Evolutionary conservation across 2,888 invertebrate species (phyloP).

Genomic region (Ochlodes sylvanus): DNA sequence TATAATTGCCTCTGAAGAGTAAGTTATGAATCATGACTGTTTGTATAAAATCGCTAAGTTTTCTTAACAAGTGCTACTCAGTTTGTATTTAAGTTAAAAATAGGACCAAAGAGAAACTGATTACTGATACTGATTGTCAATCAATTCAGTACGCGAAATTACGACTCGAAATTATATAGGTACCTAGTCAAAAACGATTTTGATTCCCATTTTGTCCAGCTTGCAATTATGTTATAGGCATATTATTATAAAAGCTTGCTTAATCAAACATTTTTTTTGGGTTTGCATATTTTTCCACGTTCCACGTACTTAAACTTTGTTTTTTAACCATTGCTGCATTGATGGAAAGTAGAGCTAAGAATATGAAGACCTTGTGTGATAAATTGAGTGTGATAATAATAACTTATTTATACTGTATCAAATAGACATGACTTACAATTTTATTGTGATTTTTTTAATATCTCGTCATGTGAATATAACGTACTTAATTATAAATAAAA

Average conservation of each 20-base stretch:
- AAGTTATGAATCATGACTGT: background rate
- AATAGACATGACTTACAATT: background rate
- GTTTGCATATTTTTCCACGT: background rate
- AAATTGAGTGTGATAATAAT: constrained; percentile 1
- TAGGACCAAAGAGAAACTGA: background rate
- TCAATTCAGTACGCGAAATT: background rate
- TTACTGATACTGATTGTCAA: background rate
- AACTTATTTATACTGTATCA: background rate
- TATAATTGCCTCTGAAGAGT: constrained; percentile 1
- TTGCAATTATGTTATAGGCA: background rate
- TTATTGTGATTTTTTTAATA: background rate
- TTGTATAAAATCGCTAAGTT: background rate
- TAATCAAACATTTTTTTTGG: background rate
- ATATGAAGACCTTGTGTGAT: constrained; percentile 1
- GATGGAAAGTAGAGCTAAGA: background rate
- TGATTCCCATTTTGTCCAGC: background rate
- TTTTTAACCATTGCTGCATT: background rate
- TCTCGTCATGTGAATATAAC: no score
- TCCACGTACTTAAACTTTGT: background rate
- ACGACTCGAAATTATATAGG: no score
- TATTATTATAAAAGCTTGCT: background rate
- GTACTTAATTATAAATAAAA: background rate
- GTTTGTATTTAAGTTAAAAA: background rate
- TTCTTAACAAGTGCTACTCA: constrained; percentile 8
- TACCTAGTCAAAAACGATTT: background rate